Conservation (phyloP, 2,113 vertebrate species). For the Sitta europaea region DNA sequence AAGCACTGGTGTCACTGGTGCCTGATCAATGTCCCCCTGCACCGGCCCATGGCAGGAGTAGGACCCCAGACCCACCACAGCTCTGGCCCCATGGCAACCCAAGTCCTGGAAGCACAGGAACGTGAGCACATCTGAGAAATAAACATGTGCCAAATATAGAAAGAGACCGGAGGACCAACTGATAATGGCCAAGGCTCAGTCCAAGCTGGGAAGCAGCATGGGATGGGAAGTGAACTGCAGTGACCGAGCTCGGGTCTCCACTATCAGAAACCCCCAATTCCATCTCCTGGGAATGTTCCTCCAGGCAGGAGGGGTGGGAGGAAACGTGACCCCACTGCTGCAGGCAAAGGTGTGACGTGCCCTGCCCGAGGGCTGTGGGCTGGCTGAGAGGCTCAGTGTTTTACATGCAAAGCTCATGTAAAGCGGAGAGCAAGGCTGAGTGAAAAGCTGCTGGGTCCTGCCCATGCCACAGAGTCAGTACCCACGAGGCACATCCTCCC, state of each 20-base stretch:
- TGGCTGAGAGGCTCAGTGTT: not conserved
- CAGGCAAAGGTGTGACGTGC: not conserved
- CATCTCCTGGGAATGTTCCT: too few relatives aligned
- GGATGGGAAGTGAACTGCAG: not conserved
- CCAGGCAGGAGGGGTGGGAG: not conserved
- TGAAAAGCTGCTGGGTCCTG: not conserved
- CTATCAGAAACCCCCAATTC: accelerated
- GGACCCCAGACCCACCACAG: accelerated
- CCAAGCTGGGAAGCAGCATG: not conserved
- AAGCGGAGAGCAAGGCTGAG: not conserved
- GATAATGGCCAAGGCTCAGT: not conserved
- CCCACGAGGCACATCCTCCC: not conserved
- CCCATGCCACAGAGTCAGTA: accelerated
- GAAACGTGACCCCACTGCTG: not conserved
- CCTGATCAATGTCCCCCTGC: not conserved
- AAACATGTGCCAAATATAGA: not conserved
- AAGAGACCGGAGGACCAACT: not conserved
- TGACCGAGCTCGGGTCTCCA: not conserved
- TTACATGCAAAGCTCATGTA: accelerated
- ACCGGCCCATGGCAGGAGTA: accelerated
- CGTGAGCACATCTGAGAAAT: accelerated
- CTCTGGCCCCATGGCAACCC: accelerated
- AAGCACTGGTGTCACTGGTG: not conserved
- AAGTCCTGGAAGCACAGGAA: not conserved
- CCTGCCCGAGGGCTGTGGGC: not conserved